Base-by-base conservation (phyloP, 2,888 invertebrate species). In the Orchestes rusci region DNA sequence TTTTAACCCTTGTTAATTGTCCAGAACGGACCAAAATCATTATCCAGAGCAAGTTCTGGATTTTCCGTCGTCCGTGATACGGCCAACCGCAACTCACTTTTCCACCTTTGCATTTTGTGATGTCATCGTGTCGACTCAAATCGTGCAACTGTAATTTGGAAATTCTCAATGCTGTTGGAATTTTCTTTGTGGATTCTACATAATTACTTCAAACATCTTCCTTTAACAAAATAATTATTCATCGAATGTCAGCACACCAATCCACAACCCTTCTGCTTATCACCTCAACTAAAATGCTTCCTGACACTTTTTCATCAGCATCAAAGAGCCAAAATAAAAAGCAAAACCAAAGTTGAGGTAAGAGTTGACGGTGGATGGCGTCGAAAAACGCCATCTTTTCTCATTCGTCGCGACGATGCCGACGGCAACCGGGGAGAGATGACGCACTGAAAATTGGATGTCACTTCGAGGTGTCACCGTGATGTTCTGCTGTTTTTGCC, bases 381-480 rank as follows among this genome's bases (percentile, higher is more conserved):
- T 43, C 41, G 51, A 56, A 60, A 62, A 63, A 62, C 62, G 59
- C 57, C 59, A 55, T 56, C 49, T 43, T 48, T 55, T 54, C 48
- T 51, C 50, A 23, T 7, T 10, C 5, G 23, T 10, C 31, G 48
- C 47, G 42, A 41, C 40, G 52, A 39, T 40, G 51, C 56, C 53
- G 50, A 45, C 47, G 60, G 58, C 60, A 58, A 55, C 56, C 50
- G n/a, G 23, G 23, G 23, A 5, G 57, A 62, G 66, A 66, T 67
- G 69, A 69, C 65, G 66, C 60, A 51, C 62, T 66, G 68, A 67
- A 70, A 69, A 69, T 70, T 69, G 68, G 67, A 69, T 67, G 68
- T 68, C 69, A 68, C 67, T 68, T 65, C 66, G 67, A 68, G 68
- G 68, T 68, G 69, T 68, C 69, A 68, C 63, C 63, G 62, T 62